A percentile compares a stretch with the other conserved stretches of the same genome.
phyloP scores from a whole-genome alignment of 2,888 invertebrate species.

The Tipula unca region DNA sequence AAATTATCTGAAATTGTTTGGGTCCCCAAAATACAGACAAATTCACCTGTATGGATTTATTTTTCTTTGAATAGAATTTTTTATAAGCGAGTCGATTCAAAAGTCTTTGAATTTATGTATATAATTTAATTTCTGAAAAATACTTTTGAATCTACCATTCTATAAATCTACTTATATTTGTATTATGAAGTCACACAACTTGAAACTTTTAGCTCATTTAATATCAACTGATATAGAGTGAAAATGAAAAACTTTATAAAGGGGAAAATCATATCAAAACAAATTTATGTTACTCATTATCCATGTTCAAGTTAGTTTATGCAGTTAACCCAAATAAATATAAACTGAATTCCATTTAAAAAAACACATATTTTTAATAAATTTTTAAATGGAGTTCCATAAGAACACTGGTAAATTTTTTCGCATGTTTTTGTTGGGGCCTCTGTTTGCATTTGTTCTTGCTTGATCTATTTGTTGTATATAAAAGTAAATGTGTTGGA shows the following conservation, averaged over 20 bases:
- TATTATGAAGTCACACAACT: neutral
- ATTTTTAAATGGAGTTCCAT: neutral
- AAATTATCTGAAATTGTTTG: neutral
- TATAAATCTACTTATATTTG: neutral
- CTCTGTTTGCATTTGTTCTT: neutral
- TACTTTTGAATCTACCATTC: neutral
- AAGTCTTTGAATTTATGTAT: neutral
- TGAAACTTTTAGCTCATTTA: neutral
- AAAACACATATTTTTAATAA: neutral
- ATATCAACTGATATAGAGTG: neutral
- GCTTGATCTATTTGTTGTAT: neutral
- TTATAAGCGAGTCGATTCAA: neutral
- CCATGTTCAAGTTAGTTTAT: neutral
- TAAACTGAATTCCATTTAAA: neutral
- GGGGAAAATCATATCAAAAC: conserved; percentile 2
- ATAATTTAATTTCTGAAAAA: neutral
- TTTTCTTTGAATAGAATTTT: neutral
- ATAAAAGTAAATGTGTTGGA: neutral
- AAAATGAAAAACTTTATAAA: neutral
- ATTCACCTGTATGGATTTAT: neutral
- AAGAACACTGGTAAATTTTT: neutral
- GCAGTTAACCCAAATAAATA: neutral
- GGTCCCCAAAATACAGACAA: neutral
- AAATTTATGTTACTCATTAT: neutral
- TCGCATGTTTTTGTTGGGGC: neutral